These are phyloP conservation scores for Chromobotia macracanthus DNA, from an alignment of 2,797 vertebrate genomes.

Conservation along the genomic window DNA sequence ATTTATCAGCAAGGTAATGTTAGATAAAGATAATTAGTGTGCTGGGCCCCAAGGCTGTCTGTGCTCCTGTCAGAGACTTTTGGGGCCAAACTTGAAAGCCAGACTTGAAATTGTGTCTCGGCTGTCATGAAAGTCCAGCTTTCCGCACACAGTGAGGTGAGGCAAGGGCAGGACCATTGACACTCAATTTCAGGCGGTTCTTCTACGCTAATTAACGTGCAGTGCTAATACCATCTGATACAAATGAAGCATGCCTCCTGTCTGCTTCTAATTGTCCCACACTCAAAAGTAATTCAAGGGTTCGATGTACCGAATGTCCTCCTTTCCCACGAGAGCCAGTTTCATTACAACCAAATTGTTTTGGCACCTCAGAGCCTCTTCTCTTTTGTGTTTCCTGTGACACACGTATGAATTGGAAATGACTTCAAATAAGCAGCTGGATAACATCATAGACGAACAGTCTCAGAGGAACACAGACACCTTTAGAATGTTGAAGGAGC, in stretches of 20 bases:
- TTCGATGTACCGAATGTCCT: conserved; percentile 71
- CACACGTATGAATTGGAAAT: conserved; percentile 74
- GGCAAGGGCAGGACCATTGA: conserved; percentile 40
- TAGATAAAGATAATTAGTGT: conserved; percentile 65
- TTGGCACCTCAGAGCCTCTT: conserved; percentile 65
- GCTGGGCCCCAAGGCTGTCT: conserved; percentile 50
- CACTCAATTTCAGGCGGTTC: conserved; percentile 58
- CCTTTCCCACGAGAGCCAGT: conserved; percentile 71
- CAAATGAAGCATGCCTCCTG: conserved; percentile 59
- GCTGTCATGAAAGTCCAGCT: conserved; percentile 46
- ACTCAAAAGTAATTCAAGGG: conserved; percentile 70
- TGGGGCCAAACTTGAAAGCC: conserved; percentile 43
- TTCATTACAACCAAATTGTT: conserved; percentile 79
- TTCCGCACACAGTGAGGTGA: conserved; percentile 44
- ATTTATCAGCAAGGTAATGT: conserved; percentile 61
- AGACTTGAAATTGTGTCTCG: conserved; percentile 48
- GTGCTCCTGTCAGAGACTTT: conserved; percentile 55
- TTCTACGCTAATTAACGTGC: conserved; percentile 68
- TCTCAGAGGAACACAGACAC: conserved; percentile 66
- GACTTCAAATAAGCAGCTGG: conserved; percentile 75
- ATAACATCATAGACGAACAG: conserved; percentile 66
- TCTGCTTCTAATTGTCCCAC: conserved; percentile 48
- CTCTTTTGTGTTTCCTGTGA: conserved; percentile 61
- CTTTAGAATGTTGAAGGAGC: conserved; percentile 61
- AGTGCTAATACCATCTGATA: conserved; percentile 67